Evolutionary conservation across 1,140 invertebrate species (phyloP), one percentile per base, ranked within the genome.

Genomic region (Pentalonia nigronervosa): DNA sequence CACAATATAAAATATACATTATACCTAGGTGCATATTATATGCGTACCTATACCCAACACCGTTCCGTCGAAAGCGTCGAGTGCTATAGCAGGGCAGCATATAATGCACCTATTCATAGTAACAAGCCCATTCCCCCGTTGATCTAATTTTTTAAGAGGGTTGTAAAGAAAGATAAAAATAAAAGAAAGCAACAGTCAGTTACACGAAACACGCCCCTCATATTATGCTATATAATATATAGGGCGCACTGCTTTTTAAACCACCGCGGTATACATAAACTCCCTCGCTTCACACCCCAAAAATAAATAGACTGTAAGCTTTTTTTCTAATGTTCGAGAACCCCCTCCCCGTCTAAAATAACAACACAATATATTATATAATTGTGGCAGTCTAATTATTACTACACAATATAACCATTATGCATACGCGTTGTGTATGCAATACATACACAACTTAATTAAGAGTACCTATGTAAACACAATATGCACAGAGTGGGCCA

Each of bases 151-250:
- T 90, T 90, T 56, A 34, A 53, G 36, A 90, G 48, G 88, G 88
- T 36, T 8, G 34, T 21, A 45, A 90, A 56, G 88, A 90, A 90
- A 56, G 88, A 56, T 36, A 53, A 90, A 90, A 88, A 88, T 88
- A 90, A 90, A 90, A 90, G 88, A 90, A 90, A 90, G 88, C 88
- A 90, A 90, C 88, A 90, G 88, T 56, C 88, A 56, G 88, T 56
- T 90, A 41, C 81, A 90, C 20, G 36, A 90, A 90, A 90, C 88
- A 90, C 88, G 88, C 88, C 88, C 88, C 88, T 36, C 50, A 4
- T 41, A 41, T 47, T 45, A 45, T 47, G 25, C 1, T 41, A 25
- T 30, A 47, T 41, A 17, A 47, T 30, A n/a, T 41, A 41, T 83
- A 83, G 60, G 60, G 45, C 11, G 45, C 84, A n/a, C 84, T 86